Conservation (phyloP, 2,888 invertebrate genomes). For the Drosophila niveifrons region DNA sequence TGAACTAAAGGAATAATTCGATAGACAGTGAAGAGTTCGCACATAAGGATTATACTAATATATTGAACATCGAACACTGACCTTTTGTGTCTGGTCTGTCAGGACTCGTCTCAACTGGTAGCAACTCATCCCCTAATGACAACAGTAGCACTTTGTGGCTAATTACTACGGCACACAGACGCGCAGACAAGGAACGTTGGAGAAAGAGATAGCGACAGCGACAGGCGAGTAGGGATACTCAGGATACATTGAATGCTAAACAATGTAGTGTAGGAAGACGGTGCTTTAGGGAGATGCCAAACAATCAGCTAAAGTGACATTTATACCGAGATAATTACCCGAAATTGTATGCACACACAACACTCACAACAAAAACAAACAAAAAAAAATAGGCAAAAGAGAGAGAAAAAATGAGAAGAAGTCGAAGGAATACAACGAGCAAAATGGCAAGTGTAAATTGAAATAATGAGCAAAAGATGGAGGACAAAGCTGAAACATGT, state of each 20-base stretch:
- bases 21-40: conserved; percentile 26
- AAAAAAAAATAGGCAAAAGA: conserved; percentile 1
- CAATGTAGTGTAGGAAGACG: conserved; percentile 1
- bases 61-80: conserved; percentile 53
- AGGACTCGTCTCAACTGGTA: background rate
- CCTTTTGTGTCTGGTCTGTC: conserved; percentile 53
- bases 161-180: conserved; percentile 53
- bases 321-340: conserved; percentile 68
- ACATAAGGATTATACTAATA: conserved; percentile 38
- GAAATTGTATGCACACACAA: conserved; percentile 55
- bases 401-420: background rate
- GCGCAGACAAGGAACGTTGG: background rate
- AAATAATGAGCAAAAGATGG: conserved; percentile 27
- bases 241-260: conserved; percentile 4
- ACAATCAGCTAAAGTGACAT: conserved; percentile 73
- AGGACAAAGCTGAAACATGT: conserved; percentile 16
- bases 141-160: conserved; percentile 54
- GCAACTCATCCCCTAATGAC: conserved; percentile 19
- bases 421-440: background rate
- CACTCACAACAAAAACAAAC: conserved; percentile 3
- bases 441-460: conserved; percentile 26
- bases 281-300: conserved; percentile 42
- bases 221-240: background rate
- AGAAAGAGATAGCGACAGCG: background rate
- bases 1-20: conserved; percentile 3